Evolutionary conservation across 30 jellyfish, hydroid and myxozoan genomes (phyloP).

Genomic region (Rhopilema esculentum): DNA sequence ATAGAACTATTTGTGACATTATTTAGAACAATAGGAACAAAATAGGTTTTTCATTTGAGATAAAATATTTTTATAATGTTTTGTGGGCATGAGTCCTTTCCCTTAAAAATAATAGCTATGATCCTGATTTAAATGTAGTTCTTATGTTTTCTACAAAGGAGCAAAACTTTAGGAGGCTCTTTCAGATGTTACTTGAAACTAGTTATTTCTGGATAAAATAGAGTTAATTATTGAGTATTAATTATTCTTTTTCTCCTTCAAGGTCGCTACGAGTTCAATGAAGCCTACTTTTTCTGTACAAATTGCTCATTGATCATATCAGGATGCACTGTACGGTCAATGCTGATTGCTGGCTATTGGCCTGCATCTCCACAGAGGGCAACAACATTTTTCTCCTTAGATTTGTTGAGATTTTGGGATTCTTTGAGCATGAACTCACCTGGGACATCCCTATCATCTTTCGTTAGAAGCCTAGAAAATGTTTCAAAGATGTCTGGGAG

Average conservation of each 20-base stretch:
- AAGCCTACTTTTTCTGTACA: background rate
- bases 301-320: background rate
- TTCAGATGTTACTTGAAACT: background rate
- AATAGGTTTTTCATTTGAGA: background rate
- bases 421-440: slow-evolving; percentile 3
- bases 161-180: background rate
- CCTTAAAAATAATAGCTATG: background rate
- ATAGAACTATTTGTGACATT: background rate
- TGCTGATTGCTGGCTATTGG: slow-evolving; percentile 37
- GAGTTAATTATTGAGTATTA: background rate
- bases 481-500: slow-evolving; percentile 46
- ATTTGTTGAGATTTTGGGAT: slow-evolving; percentile 15
- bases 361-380: slow-evolving; percentile 26
- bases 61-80: background rate
- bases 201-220: background rate
- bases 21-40: background rate
- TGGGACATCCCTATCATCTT: slow-evolving; percentile 41
- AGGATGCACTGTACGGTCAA: slow-evolving; percentile 6
- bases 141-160: background rate
- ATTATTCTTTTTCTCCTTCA: background rate
- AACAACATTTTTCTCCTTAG: slow-evolving; percentile 1
- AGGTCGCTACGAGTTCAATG: slow-evolving; percentile 33
- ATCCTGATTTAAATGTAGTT: background rate
- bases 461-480: slow-evolving; percentile 18
- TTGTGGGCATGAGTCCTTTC: background rate